Percentiles rank a stretch among this genome's conserved stretches.
These are phyloP conservation scores for Xiphydria camelus DNA, from an alignment of 2,888 invertebrate species.

Conservation along the genomic window DNA sequence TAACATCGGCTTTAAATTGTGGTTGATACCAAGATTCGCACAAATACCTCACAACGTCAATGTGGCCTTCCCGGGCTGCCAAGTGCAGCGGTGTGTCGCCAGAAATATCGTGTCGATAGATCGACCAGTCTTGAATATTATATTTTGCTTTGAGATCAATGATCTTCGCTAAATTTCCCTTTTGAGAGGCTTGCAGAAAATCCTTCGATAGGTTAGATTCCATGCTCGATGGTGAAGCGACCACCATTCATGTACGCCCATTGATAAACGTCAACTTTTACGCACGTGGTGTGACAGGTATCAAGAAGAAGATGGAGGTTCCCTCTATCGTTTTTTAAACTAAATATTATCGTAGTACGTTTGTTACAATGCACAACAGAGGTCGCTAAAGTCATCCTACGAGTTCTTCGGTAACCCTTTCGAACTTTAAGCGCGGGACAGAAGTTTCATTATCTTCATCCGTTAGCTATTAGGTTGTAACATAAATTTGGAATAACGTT, in stretches of 20 bases:
- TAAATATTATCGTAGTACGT: too few species aligned
- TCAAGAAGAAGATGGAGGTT: too few species aligned
- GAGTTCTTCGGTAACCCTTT: too few species aligned
- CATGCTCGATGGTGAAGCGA: too few species aligned
- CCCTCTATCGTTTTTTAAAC: too few species aligned
- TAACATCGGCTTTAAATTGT: constrained; percentile 39
- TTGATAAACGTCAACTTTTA: too few species aligned
- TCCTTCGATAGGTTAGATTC: constrained; percentile 16
- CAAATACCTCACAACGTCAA: constrained; percentile 54
- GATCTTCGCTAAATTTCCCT: constrained; percentile 27
- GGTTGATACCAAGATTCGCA: constrained; percentile 43
- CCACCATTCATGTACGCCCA: too few species aligned
- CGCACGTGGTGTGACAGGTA: too few species aligned
- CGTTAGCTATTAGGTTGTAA: too few species aligned
- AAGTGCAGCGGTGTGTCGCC: constrained; percentile 62
- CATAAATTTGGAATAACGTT: too few species aligned
- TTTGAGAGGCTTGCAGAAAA: constrained; percentile 39
- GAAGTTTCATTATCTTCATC: background rate
- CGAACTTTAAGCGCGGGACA: background rate
- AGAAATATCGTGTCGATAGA: constrained; percentile 34
- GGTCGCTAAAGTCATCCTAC: too few species aligned
- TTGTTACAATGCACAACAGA: too few species aligned
- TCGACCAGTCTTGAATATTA: constrained; percentile 38
- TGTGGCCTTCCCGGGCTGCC: constrained; percentile 61
- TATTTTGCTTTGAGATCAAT: constrained; percentile 21